Evolutionary conservation across 2,113 vertebrate genomes (phyloP).

Genomic region (Patagioenas fasciata): DNA sequence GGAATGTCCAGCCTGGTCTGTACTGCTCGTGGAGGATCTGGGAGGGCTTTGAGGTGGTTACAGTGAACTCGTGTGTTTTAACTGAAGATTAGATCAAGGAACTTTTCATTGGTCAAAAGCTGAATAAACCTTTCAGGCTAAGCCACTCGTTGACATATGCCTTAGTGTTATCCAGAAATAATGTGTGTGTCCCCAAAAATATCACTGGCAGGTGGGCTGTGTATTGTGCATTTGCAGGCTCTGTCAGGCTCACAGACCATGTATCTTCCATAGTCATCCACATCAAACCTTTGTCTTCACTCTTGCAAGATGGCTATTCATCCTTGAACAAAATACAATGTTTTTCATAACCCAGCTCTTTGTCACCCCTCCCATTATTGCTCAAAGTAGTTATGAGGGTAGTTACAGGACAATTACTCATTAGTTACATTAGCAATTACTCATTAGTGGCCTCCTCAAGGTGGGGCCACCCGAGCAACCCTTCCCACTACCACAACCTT

Average conservation of each 20-base stretch:
- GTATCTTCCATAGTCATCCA: rapidly evolving
- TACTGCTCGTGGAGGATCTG: background rate
- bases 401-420: background rate
- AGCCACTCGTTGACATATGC: background rate
- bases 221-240: background rate
- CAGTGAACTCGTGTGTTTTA: background rate
- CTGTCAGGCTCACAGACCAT: background rate
- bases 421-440: background rate
- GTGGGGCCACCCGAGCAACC: background rate
- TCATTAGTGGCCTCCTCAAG: background rate
- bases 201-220: background rate
- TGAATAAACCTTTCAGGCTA: slow-evolving; percentile 30
- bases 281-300: background rate
- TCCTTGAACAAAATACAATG: background rate
- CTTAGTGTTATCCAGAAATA: background rate
- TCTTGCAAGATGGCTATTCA: background rate
- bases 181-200: background rate
- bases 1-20: slow-evolving; percentile 15
- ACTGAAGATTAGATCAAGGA: slow-evolving; percentile 7
- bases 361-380: background rate
- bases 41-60: slow-evolving; percentile 30
- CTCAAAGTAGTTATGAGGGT: background rate
- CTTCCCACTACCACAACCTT: background rate
- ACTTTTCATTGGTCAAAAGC: background rate
- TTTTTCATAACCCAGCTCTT: background rate